Percentiles rank a stretch among this genome's conserved stretches.
phyloP scores from a whole-genome alignment of 2,797 vertebrate species.

The Paguma larvata region DNA sequence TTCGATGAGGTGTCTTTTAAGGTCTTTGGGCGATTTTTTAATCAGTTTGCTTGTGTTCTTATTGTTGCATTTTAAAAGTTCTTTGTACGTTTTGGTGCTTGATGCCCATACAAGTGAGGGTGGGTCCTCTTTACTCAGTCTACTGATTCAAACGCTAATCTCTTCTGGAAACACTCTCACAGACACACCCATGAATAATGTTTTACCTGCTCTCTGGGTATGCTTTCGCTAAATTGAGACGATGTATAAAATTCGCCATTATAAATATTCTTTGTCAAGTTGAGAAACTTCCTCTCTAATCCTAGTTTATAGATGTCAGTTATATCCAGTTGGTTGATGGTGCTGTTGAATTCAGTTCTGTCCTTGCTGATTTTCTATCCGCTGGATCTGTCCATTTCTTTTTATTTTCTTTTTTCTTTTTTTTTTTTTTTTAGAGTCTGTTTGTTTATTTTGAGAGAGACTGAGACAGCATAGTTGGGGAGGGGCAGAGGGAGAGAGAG shows the following conservation, averaged over 20 bases:
- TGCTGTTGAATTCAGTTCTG: background rate
- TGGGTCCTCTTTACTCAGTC: background rate
- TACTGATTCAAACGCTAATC: background rate
- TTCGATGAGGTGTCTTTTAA: background rate
- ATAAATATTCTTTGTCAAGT: background rate
- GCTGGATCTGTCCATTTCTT: background rate
- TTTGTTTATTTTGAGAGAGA: no score
- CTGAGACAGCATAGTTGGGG: no score
- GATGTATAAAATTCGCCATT: background rate
- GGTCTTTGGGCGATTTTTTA: background rate
- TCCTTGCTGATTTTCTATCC: no score
- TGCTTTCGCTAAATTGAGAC: background rate
- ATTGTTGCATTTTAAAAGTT: background rate
- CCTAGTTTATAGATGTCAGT: background rate
- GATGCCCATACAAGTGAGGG: background rate
- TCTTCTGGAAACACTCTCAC: background rate
- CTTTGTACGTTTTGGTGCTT: background rate
- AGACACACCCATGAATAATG: background rate
- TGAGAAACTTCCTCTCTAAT: background rate
- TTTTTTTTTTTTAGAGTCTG: no score
- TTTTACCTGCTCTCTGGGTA: background rate
- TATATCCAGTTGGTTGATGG: background rate
- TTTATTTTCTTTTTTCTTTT: no score
- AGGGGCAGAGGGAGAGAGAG: no score
- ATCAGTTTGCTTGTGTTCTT: background rate